A percentile compares a stretch with the other conserved stretches of the same genome.
Conservation (phyloP, 2,113 vertebrate species). For the Hyperopisus bebe region DNA sequence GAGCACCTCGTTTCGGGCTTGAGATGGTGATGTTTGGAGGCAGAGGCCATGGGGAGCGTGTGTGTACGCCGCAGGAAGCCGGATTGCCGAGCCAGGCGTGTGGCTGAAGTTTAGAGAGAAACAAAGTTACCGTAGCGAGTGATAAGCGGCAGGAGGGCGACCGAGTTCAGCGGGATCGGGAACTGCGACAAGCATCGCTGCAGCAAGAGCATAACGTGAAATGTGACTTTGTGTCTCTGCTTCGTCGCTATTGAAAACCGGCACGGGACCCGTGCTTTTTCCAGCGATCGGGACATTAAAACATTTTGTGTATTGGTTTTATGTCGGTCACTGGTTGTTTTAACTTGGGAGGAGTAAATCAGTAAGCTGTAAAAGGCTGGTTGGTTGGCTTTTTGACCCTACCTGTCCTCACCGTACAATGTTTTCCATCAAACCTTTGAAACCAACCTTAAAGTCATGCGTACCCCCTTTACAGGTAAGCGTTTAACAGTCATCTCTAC, state of each 20-base stretch:
- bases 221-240: not conserved
- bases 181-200: not conserved
- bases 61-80: not conserved
- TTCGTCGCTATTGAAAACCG: not conserved
- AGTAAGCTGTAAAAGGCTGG: not conserved
- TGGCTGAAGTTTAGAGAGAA: not conserved
- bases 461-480: conserved; percentile 66
- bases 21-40: not conserved
- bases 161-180: not conserved
- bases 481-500: not conserved
- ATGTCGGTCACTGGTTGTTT: not conserved
- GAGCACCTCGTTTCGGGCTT: not conserved
- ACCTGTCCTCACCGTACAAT: conserved; percentile 30
- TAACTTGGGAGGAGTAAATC: not conserved
- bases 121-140: not conserved
- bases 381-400: not conserved
- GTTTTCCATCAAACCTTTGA: conserved; percentile 63
- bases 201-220: not conserved
- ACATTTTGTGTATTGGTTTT: not conserved
- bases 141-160: not conserved
- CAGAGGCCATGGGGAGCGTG: not conserved
- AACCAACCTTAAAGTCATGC: conserved; percentile 67
- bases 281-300: not conserved
- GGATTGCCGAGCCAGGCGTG: not conserved
- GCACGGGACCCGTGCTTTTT: not conserved